These are phyloP conservation scores for Sorex maritimensis DNA, from an alignment of 2,797 vertebrate species.

Conservation along the genomic window DNA sequence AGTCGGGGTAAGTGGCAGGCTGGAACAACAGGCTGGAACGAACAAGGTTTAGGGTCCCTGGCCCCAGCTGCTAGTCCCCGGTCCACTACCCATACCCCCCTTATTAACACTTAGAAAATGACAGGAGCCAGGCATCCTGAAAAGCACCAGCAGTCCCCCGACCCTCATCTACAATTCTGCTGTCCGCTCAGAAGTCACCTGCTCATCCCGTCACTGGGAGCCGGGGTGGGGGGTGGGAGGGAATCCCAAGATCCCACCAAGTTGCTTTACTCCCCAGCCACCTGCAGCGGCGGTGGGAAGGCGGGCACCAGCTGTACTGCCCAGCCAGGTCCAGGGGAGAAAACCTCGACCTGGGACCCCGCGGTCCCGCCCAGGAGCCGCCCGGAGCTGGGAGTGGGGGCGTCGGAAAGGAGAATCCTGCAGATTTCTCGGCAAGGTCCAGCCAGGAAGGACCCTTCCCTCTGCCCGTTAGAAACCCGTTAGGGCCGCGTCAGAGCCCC, in stretches of 20 bases:
- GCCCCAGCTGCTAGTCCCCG: neutral
- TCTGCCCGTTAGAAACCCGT: too few relatives aligned
- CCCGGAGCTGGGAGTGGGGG: neutral
- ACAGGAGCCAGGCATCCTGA: too few relatives aligned
- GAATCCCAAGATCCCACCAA: neutral
- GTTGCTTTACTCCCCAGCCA: neutral
- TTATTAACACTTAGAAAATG: too few relatives aligned
- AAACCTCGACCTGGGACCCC: neutral
- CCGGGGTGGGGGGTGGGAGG: neutral
- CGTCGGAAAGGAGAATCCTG: neutral
- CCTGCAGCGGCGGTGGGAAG: neutral
- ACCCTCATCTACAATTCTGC: neutral
- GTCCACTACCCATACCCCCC: too few relatives aligned
- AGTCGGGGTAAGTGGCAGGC: slow-evolving; percentile 2
- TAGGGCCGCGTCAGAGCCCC: too few relatives aligned
- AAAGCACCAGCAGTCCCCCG: neutral
- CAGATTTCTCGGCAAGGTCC: slow-evolving; percentile 6
- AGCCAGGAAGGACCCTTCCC: neutral
- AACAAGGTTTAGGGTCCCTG: neutral
- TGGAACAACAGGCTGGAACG: neutral
- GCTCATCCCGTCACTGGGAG: neutral
- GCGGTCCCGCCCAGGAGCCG: neutral
- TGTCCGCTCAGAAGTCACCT: neutral
- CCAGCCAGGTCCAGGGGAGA: neutral
- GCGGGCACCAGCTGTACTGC: neutral